phyloP scores from a whole-genome alignment of 2,113 vertebrate species.

The Blennius ocellaris region DNA sequence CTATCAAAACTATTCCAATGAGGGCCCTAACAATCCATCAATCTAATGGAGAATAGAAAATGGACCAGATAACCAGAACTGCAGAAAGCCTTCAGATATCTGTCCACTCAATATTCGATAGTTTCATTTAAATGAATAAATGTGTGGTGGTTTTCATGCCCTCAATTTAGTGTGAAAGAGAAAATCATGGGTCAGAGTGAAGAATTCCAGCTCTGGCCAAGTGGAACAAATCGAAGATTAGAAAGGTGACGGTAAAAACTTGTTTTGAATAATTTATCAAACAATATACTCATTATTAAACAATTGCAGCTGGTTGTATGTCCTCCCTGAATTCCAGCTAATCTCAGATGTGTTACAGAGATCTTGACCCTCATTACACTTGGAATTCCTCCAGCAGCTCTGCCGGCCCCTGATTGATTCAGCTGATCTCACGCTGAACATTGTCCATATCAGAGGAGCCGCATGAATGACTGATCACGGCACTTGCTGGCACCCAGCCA shows the following conservation, averaged over 20 bases:
- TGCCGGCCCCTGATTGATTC: conserved; percentile 62
- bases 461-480: conserved; percentile 63
- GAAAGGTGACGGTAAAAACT: conserved; percentile 7
- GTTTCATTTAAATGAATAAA: too few species aligned
- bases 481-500: conserved; percentile 65
- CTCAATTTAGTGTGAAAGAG: too few species aligned
- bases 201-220: neutral
- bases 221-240: conserved; percentile 3
- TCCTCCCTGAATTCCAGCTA: conserved; percentile 15
- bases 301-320: conserved; percentile 13
- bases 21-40: too few species aligned
- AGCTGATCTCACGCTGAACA: conserved; percentile 60
- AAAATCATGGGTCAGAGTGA: neutral
- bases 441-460: conserved; percentile 63
- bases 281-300: conserved; percentile 7
- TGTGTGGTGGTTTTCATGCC: too few species aligned
- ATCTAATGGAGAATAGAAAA: too few species aligned
- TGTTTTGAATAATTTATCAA: conserved; percentile 13
- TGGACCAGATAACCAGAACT: too few species aligned
- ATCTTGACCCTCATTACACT: conserved; percentile 59
- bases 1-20: too few species aligned
- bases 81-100: too few species aligned
- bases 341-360: conserved; percentile 60
- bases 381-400: conserved; percentile 55
- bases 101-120: too few species aligned